Percentiles rank a stretch among this genome's conserved stretches.
Evolutionary conservation across 2,113 vertebrate species (phyloP).

Genomic region (Phyllopteryx taeniolatus): DNA sequence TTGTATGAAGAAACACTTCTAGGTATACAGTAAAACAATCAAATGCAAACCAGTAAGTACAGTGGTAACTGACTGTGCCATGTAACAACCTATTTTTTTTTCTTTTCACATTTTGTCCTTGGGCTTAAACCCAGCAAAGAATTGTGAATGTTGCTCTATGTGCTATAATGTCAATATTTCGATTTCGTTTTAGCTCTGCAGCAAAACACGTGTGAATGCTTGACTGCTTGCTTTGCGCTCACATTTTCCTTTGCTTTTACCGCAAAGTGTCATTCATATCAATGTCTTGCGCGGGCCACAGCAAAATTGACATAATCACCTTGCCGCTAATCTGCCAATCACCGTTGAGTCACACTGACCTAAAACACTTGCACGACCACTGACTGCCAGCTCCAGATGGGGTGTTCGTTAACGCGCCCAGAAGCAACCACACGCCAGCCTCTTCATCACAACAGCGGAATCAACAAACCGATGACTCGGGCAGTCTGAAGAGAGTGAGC

Average conservation of each 20-base stretch:
- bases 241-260: not conserved
- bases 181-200: not conserved
- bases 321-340: slow-evolving; percentile 20
- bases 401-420: slow-evolving; percentile 16
- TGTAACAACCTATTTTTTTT: too few species aligned
- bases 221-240: not conserved
- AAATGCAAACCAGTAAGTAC: too few species aligned
- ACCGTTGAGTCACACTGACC: slow-evolving; percentile 15
- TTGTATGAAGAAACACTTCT: too few species aligned
- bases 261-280: not conserved
- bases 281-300: not conserved
- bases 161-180: too few species aligned
- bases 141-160: too few species aligned
- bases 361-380: slow-evolving; percentile 15
- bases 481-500: not conserved
- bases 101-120: too few species aligned
- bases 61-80: too few species aligned
- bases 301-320: slow-evolving; percentile 10
- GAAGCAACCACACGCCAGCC: slow-evolving; percentile 8
- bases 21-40: too few species aligned
- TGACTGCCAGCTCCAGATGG: slow-evolving; percentile 35
- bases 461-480: not conserved
- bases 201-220: not conserved
- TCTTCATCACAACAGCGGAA: slow-evolving; percentile 23
- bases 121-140: too few species aligned